Base-by-base conservation (phyloP, 2,888 invertebrate species). In the Tipula helvola region DNA sequence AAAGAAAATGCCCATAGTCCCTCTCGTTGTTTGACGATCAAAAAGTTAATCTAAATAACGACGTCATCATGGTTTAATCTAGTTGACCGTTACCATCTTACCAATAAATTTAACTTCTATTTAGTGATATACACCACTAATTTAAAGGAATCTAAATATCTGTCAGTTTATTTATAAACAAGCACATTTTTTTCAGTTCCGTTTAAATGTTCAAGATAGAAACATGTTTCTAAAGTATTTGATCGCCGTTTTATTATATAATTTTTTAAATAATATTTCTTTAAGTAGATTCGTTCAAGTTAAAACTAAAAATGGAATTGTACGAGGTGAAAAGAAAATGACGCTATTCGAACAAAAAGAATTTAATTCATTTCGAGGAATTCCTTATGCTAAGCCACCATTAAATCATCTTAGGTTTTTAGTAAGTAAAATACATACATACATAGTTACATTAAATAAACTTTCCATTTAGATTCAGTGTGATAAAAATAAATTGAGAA, bases 371-470 rank as follows among this genome's bases (percentile, higher is more conserved):
- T 84, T 84, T 39, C 84, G 84, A n/a, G 84, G 84, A 16, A 84
- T 84, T 84, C 84, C 84, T 39, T 84, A 84, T 84, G 84, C 84
- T 7, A 84, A 84, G 36, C 84, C 84, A 39, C 84, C 84, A 8
- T 84, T 84, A 41, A 41, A 41, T 84, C 13, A 13, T 5, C 16
- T 84, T 4, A 13, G 84, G 4, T 84, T 84, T 84, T 39, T 84
- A 84, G 84, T 84, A 84, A 84, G 84, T n/a, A n/a, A n/a, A n/a
- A n/a, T n/a, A n/a, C n/a, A n/a, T n/a, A n/a, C n/a, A n/a, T n/a
- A n/a, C n/a, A n/a, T n/a, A n/a, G n/a, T n/a, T n/a, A n/a, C n/a
- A n/a, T n/a, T n/a, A n/a, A n/a, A n/a, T 52, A 52, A 16, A 16
- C n/a, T 16, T 52, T 52, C 16, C 71, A n/a, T n/a, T n/a, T 28